Percentiles rank a stretch among this genome's conserved stretches.
These are phyloP conservation scores for Eilema caniola DNA, from an alignment of 2,888 invertebrate species.

Conservation along the genomic window DNA sequence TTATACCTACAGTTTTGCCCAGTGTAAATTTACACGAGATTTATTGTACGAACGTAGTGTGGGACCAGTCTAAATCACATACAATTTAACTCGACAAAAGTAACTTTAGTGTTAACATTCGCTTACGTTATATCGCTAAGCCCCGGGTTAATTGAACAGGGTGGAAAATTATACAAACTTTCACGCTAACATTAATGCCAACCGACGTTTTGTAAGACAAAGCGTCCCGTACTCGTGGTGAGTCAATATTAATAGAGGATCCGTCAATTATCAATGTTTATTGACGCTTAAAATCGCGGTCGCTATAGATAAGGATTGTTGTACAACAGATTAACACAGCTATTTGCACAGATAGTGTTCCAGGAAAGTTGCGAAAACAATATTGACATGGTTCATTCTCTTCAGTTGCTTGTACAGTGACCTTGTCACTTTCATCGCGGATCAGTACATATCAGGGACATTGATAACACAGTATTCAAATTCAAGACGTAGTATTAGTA, in stretches of 20 bases:
- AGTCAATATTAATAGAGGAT: constrained; percentile 84
- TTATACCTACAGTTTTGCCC: constrained; percentile 17
- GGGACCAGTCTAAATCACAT: constrained; percentile 58
- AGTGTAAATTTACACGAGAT: constrained; percentile 23
- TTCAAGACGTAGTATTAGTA: background rate
- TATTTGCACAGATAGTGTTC: constrained; percentile 31
- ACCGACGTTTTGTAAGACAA: constrained; percentile 59
- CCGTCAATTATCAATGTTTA: constrained; percentile 82
- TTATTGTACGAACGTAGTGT: constrained; percentile 28
- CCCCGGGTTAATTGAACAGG: constrained; percentile 60
- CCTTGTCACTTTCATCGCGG: background rate
- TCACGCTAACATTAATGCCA: constrained; percentile 62
- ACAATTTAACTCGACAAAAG: constrained; percentile 64
- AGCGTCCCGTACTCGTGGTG: constrained; percentile 55
- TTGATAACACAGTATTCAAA: background rate
- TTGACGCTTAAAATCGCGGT: constrained; percentile 78
- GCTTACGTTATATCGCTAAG: constrained; percentile 53
- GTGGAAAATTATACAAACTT: constrained; percentile 73
- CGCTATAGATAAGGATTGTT: constrained; percentile 56
- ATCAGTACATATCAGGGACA: background rate
- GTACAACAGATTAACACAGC: constrained; percentile 50
- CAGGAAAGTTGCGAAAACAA: constrained; percentile 19
- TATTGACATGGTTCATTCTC: constrained; percentile 3
- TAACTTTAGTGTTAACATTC: constrained; percentile 53
- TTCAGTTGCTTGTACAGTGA: background rate